Base-by-base conservation (phyloP, 1,140 invertebrate genomes). In the Drosophila punjabiensis region DNA sequence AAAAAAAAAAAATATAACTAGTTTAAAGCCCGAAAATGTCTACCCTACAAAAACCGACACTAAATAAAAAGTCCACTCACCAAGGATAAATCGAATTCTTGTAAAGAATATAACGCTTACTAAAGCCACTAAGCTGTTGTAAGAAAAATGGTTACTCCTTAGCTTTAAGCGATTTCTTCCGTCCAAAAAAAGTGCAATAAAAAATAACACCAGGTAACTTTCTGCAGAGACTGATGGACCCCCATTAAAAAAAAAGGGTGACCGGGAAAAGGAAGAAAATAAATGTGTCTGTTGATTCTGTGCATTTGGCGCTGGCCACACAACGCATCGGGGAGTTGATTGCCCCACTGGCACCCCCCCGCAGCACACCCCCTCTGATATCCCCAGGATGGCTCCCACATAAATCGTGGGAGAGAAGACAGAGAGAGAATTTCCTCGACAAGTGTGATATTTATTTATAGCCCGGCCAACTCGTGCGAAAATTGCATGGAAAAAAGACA, bases 371-470 rank as follows among this genome's bases (percentile, higher is more conserved):
- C 28, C 5, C 56, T 30, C 24, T 24, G 41, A 37, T 63, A 35
- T 41, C 30, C 71, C 41, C 53, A 48, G 55, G 67, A 73, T 60
- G 74, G 84, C 77, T 88, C 84, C 84, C 84, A 88, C 84, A 86
- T 84, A 88, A 88, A 88, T 88, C 79, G 66, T 37, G 52, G 65
- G 20, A 24, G 43, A 50, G 16, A n/a, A 63, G 33, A 11, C 35
- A 14, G 41, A 76, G 76, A 69, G 53, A 74, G 84, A 70, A 87
- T 80, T 87, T 82, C 32, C 79, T 64, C 75, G 73, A 87, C 77
- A 84, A 84, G 84, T 87, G 84, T 84, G 79, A 74, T 81, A 78
- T 88, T 88, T 88, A 88, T 88, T 88, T 88, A 84, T 88, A 88
- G 84, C 73, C 59, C 45, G 81, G 50, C 68, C 55, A 74, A 24